Conservation (phyloP, 1,140 invertebrate genomes). For the Drosophila truncata region DNA sequence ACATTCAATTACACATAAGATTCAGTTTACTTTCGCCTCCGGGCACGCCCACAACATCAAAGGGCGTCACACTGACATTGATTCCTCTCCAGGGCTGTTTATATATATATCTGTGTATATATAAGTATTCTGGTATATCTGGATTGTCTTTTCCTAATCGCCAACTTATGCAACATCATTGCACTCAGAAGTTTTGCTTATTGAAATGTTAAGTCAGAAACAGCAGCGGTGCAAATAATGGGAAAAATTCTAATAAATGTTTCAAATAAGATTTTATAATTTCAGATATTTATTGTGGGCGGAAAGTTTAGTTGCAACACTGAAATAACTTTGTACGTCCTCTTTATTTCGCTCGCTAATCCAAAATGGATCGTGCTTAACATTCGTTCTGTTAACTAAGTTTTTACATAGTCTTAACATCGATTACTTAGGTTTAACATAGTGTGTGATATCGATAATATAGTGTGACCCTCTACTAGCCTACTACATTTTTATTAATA, state of each 20-base stretch:
- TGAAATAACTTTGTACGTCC: too few species aligned
- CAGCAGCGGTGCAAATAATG: neutral
- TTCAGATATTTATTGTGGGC: neutral
- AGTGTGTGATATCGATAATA: too few species aligned
- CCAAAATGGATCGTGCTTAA: too few species aligned
- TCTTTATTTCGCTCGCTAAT: too few species aligned
- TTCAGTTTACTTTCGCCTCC: constrained; percentile 42
- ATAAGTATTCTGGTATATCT: constrained; percentile 1
- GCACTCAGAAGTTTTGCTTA: constrained; percentile 26
- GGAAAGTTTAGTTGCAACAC: too few species aligned
- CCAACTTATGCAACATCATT: constrained; percentile 62
- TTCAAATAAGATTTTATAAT: neutral
- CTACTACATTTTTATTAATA: too few species aligned
- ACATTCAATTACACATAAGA: constrained; percentile 71
- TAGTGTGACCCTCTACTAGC: too few species aligned
- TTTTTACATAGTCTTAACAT: too few species aligned
- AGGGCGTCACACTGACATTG: constrained; percentile 54
- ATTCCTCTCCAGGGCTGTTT: constrained; percentile 19
- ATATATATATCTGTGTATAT: neutral
- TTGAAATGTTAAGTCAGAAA: constrained; percentile 43
- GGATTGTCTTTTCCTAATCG: constrained; percentile 41
- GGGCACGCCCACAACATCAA: constrained; percentile 60
- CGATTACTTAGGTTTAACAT: too few species aligned
- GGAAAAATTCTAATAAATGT: neutral
- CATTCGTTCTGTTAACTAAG: too few species aligned